Evolutionary conservation across 2,888 invertebrate genomes (phyloP).

Genomic region (Diarsia dahlii): DNA sequence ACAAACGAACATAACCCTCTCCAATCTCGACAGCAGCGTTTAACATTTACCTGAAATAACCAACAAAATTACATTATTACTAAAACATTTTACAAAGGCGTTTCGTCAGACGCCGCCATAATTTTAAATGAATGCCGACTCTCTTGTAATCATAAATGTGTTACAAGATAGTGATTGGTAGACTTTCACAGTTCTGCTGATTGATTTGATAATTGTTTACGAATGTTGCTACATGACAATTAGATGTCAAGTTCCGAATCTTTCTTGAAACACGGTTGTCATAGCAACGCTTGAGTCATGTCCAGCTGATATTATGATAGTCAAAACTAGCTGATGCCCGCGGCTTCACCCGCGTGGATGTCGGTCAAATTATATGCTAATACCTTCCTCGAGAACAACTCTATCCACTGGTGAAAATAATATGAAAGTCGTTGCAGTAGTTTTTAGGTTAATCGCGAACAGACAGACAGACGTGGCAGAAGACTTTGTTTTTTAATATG

Average conservation of each 20-base stretch:
- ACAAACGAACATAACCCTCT: slow-evolving; percentile 1
- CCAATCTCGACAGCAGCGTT: slow-evolving; percentile 16
- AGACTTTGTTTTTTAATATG: no score
- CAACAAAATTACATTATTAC: slow-evolving; percentile 35
- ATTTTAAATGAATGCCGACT: slow-evolving; percentile 33
- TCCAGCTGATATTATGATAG: background rate
- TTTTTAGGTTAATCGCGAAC: no score
- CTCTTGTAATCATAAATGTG: slow-evolving; percentile 17
- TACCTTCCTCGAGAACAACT: no score
- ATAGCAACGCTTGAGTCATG: background rate
- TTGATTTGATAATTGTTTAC: slow-evolving; percentile 56
- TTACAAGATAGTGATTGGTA: slow-evolving; percentile 47
- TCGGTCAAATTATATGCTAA: no score
- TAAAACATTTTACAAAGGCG: slow-evolving; percentile 28
- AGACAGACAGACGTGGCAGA: no score
- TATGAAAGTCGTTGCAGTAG: no score
- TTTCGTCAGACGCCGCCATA: slow-evolving; percentile 27
- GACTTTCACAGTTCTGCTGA: slow-evolving; percentile 55
- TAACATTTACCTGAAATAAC: slow-evolving; percentile 59
- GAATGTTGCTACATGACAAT: slow-evolving; percentile 28
- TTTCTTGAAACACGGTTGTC: slow-evolving; percentile 6
- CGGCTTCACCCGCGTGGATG: no score
- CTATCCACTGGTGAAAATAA: no score
- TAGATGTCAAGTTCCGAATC: slow-evolving; percentile 9
- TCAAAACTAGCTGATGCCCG: no score